Conservation (phyloP, 1,140 invertebrate species). For the Meloidogyne chitwoodi region DNA sequence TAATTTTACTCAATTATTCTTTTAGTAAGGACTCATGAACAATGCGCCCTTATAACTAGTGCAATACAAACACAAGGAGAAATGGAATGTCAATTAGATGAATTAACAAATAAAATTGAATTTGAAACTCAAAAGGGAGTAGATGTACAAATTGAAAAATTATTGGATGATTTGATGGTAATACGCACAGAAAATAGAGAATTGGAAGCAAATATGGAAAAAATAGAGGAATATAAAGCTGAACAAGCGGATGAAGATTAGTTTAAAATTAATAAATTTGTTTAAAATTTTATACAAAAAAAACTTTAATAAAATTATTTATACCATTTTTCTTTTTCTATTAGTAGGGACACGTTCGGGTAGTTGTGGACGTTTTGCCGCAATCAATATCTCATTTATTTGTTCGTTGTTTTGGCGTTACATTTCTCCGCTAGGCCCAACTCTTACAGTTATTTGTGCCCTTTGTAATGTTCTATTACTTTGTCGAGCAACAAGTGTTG, state of each 20-base stretch:
- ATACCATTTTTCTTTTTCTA: too few relatives aligned
- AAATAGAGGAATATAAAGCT: background rate
- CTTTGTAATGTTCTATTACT: background rate
- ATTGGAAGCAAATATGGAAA: background rate
- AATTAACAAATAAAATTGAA: slow-evolving; percentile 26
- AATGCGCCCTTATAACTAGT: slow-evolving; percentile 19
- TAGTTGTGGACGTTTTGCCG: too few relatives aligned
- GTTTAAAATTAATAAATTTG: too few relatives aligned
- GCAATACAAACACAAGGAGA: slow-evolving; percentile 29
- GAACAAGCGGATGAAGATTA: background rate
- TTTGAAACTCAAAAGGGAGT: slow-evolving; percentile 29
- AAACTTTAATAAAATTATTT: too few relatives aligned
- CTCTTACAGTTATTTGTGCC: background rate
- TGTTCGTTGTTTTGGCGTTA: background rate
- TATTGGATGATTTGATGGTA: slow-evolving; percentile 29
- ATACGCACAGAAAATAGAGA: slow-evolving; percentile 26
- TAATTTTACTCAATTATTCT: too few relatives aligned
- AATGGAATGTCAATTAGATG: slow-evolving; percentile 20
- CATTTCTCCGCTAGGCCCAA: background rate
- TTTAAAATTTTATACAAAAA: too few relatives aligned
- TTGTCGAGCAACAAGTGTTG: background rate
- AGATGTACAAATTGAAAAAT: slow-evolving; percentile 28
- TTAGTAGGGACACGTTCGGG: too few relatives aligned
- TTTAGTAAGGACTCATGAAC: slow-evolving; percentile 27
- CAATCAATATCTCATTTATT: too few relatives aligned